Evolutionary conservation across 2,797 vertebrate species (phyloP).

Genomic region (Phrynocephalus forsythii): DNA sequence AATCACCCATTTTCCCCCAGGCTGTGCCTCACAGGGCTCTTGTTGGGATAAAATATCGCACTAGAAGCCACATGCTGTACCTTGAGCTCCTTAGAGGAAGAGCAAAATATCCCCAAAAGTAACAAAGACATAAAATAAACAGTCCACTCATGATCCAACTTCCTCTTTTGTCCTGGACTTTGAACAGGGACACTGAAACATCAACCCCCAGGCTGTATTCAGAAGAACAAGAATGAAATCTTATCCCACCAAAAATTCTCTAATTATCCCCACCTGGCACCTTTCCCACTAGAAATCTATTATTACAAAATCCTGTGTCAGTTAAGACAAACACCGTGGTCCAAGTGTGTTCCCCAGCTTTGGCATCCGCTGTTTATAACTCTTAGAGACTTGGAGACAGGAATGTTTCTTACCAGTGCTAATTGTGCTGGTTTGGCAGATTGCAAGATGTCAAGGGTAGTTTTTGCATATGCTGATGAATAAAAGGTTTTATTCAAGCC

Average conservation of each 20-base stretch:
- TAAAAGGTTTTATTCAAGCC: constrained; percentile 26
- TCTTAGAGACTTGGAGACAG: background rate
- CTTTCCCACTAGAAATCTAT: constrained; percentile 21
- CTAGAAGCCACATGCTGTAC: background rate
- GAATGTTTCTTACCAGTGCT: constrained; percentile 21
- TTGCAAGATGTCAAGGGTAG: constrained; percentile 6
- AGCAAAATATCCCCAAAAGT: background rate
- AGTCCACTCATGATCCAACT: background rate
- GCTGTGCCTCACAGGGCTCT: background rate
- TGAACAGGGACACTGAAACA: background rate
- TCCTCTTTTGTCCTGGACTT: background rate
- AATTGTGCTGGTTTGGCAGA: constrained; percentile 35
- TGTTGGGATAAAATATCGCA: background rate
- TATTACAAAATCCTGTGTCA: constrained; percentile 17
- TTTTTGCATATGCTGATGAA: background rate
- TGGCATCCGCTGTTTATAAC: constrained; percentile 6
- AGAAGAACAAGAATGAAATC: constrained; percentile 22
- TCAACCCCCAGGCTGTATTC: background rate
- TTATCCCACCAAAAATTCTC: constrained; percentile 8
- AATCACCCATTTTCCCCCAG: no score
- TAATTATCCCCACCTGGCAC: constrained; percentile 13
- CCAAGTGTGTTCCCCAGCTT: constrained; percentile 3
- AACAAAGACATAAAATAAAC: constrained; percentile 1
- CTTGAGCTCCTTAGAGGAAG: background rate
- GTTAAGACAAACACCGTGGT: constrained; percentile 30